A percentile compares a stretch with the other conserved stretches of the same genome.
Evolutionary conservation across 2,113 vertebrate species (phyloP).

Genomic region (Notarius quadriscutis): DNA sequence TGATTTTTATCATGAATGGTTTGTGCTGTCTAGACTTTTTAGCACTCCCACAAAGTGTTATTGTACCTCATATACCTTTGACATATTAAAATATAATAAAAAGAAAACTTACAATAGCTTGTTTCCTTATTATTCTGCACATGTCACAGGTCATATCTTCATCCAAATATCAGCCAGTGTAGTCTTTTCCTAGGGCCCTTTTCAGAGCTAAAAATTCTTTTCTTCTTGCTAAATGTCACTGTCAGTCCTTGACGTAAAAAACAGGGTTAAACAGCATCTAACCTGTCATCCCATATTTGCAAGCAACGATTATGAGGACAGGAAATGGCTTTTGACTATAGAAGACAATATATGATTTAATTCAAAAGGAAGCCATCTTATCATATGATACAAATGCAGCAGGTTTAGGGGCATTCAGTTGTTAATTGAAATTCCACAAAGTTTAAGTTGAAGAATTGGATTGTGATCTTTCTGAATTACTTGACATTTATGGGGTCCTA

Average conservation of each 20-base stretch:
- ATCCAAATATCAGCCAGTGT: slow-evolving; percentile 51
- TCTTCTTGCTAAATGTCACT: slow-evolving; percentile 80
- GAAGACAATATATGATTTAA: slow-evolving; percentile 3
- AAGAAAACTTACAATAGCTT: slow-evolving; percentile 6
- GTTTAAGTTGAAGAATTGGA: neutral
- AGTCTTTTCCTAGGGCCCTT: slow-evolving; percentile 57
- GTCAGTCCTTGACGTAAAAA: slow-evolving; percentile 80
- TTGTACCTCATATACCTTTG: slow-evolving; percentile 37
- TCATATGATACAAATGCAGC: neutral
- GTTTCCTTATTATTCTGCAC: slow-evolving; percentile 32
- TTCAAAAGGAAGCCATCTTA: neutral
- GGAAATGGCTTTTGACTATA: slow-evolving; percentile 54
- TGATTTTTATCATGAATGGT: slow-evolving; percentile 20
- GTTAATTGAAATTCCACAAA: slow-evolving; percentile 5
- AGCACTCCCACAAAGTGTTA: slow-evolving; percentile 9
- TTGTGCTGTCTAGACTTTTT: slow-evolving; percentile 38
- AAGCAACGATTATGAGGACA: slow-evolving; percentile 70
- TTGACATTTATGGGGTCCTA: neutral
- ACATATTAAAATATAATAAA: slow-evolving; percentile 40
- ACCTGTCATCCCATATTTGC: slow-evolving; percentile 78
- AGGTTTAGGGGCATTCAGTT: slow-evolving; percentile 18
- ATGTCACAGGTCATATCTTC: slow-evolving; percentile 52
- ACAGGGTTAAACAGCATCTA: slow-evolving; percentile 78
- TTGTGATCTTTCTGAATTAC: neutral
- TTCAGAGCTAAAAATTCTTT: slow-evolving; percentile 69